phyloP scores from a whole-genome alignment of 2,797 vertebrate species.

The Staurois parvus region DNA sequence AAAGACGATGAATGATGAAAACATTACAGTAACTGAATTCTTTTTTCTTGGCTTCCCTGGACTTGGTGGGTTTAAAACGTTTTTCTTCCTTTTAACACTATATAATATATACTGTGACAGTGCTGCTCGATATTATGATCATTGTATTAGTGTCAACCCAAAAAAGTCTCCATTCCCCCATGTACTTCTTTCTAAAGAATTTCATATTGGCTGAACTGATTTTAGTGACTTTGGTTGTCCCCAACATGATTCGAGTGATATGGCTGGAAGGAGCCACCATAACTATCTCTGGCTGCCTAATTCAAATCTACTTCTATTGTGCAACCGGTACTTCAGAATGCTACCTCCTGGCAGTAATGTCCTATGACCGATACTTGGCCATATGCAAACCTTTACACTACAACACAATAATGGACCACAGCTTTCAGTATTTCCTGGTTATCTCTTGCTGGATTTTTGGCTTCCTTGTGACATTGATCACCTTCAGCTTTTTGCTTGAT shows the following conservation, averaged over 20 bases:
- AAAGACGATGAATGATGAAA: no score
- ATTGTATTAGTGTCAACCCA: background rate
- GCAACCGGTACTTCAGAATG: background rate
- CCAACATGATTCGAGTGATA: background rate
- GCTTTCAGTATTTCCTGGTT: background rate
- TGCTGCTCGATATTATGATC: background rate
- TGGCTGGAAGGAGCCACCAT: background rate
- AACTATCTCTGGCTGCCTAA: background rate
- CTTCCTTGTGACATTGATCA: background rate
- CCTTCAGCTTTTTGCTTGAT: background rate
- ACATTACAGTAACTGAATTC: background rate
- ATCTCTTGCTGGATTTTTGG: background rate
- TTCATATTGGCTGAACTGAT: background rate
- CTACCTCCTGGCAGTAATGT: background rate
- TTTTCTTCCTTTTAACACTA: no score
- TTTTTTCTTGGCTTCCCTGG: constrained; percentile 7
- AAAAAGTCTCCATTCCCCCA: background rate
- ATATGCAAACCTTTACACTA: constrained; percentile 30
- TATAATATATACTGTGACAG: no score
- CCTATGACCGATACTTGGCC: constrained; percentile 42
- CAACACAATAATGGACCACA: background rate
- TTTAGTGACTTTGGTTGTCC: background rate
- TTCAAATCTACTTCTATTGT: background rate
- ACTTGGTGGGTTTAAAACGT: background rate
- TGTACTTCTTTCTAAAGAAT: constrained; percentile 2